Base-by-base conservation (phyloP, 2,888 invertebrate genomes). In the Neocrepidodera transversa region DNA sequence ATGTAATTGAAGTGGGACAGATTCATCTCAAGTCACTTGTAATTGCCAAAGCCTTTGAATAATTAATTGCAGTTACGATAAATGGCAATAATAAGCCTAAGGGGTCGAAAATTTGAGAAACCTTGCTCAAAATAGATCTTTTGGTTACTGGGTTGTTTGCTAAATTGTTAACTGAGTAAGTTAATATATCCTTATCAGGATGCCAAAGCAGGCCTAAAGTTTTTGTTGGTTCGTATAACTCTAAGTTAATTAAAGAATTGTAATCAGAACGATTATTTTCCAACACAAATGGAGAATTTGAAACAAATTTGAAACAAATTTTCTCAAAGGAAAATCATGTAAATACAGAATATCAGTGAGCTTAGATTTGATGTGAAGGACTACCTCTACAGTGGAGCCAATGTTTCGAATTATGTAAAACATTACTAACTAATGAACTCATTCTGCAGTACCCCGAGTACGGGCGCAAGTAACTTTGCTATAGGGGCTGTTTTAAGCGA, bases 341-440 rank as follows among this genome's bases (percentile, higher is more conserved):
- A 11, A n/a, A 47, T 16, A 1, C 17, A 52, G 40, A 26, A 53
- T 47, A n/a, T 48, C 47, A 23, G 38, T 54, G 11, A 13, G 30
- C 7, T 23, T 20, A 30, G n/a, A 8, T 14, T 14, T 11, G 8
- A 11, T 40, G 14, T 11, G 10, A 11, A 30, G 10, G n/a, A 30
- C 17, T 10, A 18, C 17, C 3, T 32, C 17, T 13, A 58, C 30
- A 23, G 4, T 61, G 26, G 48, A 75, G 67, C 1, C n/a, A n/a
- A n/a, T n/a, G n/a, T n/a, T n/a, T n/a, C n/a, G n/a, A n/a, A n/a
- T n/a, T n/a, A n/a, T n/a, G n/a, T n/a, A n/a, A n/a, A n/a, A n/a
- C n/a, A n/a, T n/a, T n/a, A n/a, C n/a, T n/a, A n/a, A n/a, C n/a
- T n/a, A n/a, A n/a, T n/a, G n/a, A n/a, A n/a, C n/a, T n/a, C n/a